These are phyloP conservation scores for Thinocorus orbignyianus DNA, from an alignment of 2,113 vertebrate species.

Conservation along the genomic window DNA sequence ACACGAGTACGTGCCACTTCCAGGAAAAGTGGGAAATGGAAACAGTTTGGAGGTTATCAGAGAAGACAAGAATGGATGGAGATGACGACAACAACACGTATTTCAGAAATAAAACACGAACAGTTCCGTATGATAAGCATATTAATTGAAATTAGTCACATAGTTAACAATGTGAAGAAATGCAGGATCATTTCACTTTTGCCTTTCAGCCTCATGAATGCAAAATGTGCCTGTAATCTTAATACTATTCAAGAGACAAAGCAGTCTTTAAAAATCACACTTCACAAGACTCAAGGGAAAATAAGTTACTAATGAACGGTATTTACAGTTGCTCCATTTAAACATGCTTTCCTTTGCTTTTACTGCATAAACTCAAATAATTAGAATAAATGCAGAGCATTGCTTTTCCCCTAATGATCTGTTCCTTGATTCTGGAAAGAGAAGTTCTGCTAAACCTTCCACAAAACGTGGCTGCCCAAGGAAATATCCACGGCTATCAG, in stretches of 20 bases:
- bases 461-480: neutral
- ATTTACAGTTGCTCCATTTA: slow-evolving; percentile 78
- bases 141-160: slow-evolving; percentile 79
- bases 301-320: slow-evolving; percentile 81
- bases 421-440: neutral
- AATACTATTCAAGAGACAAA: slow-evolving; percentile 76
- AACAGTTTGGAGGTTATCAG: slow-evolving; percentile 44
- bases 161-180: slow-evolving; percentile 74
- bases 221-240: slow-evolving; percentile 80
- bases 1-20: neutral
- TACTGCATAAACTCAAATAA: slow-evolving; percentile 64
- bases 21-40: slow-evolving; percentile 8
- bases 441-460: neutral
- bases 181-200: slow-evolving; percentile 68
- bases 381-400: slow-evolving; percentile 49
- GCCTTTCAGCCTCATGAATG: slow-evolving; percentile 78
- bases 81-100: slow-evolving; percentile 58
- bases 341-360: slow-evolving; percentile 68
- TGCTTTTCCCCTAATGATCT: slow-evolving; percentile 7
- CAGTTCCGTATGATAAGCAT: slow-evolving; percentile 68
- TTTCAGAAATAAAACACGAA: slow-evolving; percentile 61
- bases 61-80: slow-evolving; percentile 22
- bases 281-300: slow-evolving; percentile 80
- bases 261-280: slow-evolving; percentile 77
- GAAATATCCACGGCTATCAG: neutral